Percentiles rank a stretch among this genome's conserved stretches.
phyloP scores from a whole-genome alignment of 53 echinoderm and acorn worm genomes.

The Echinarachnius parma region DNA sequence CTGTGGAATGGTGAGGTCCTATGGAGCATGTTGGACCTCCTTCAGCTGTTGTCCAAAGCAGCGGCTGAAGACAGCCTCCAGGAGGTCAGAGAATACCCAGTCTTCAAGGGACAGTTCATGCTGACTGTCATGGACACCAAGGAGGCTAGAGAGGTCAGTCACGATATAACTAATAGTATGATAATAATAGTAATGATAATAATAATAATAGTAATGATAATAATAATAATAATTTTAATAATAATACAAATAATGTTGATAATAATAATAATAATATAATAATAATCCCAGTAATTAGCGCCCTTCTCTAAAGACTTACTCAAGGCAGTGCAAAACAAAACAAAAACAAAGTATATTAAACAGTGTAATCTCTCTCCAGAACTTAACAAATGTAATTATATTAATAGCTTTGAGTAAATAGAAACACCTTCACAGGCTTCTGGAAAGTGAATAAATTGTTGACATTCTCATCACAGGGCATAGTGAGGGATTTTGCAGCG shows the following conservation, averaged over 20 bases:
- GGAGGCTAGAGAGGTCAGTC: constrained; percentile 86
- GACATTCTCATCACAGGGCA: too few species aligned
- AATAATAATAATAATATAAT: too few species aligned
- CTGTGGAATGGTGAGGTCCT: constrained; percentile 93
- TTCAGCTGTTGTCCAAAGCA: constrained; percentile 83
- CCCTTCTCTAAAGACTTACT: too few species aligned
- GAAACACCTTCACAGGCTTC: too few species aligned
- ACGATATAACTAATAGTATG: too few species aligned
- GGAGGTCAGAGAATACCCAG: constrained; percentile 70
- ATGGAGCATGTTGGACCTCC: constrained; percentile 88
- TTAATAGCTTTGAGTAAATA: too few species aligned
- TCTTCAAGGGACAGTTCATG: constrained; percentile 71
- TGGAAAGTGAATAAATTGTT: too few species aligned
- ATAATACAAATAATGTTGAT: background rate
- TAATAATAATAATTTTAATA: background rate
- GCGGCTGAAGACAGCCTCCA: constrained; percentile 68
- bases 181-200: background rate
- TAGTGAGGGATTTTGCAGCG: constrained; percentile 84
- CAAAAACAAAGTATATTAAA: too few species aligned
- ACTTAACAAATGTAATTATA: too few species aligned
- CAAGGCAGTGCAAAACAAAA: too few species aligned
- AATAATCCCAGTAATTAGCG: too few species aligned
- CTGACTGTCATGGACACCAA: constrained; percentile 93
- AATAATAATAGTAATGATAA: background rate
- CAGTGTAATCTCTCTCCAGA: too few species aligned